These are phyloP conservation scores for Lutjanus erythropterus DNA, from an alignment of 2,113 vertebrate genomes.

Conservation along the genomic window DNA sequence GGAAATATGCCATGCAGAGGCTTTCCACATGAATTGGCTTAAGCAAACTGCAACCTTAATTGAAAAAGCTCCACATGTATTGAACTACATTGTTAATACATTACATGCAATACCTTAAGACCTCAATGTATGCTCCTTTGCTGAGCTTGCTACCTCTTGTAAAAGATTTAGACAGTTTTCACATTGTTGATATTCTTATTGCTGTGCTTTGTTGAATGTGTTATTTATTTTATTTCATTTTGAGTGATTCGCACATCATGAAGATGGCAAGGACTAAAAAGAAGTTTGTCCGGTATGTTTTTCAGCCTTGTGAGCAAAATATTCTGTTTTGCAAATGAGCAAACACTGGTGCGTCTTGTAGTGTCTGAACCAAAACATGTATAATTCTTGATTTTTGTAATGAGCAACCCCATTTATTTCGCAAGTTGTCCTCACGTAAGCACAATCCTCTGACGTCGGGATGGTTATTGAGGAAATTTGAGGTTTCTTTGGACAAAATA, in stretches of 20 bases:
- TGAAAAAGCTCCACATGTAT: background rate
- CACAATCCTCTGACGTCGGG: background rate
- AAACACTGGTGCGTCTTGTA: background rate
- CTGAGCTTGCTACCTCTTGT: background rate
- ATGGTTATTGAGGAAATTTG: background rate
- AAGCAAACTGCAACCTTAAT: background rate
- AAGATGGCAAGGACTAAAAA: background rate
- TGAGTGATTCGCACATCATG: too few relatives aligned
- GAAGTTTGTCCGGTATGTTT: background rate
- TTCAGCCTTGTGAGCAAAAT: too few relatives aligned
- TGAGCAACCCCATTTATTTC: too few relatives aligned
- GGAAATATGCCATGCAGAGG: background rate
- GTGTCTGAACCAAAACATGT: background rate
- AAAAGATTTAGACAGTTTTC: background rate
- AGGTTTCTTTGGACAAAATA: background rate
- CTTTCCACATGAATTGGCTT: background rate
- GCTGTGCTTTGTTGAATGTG: background rate
- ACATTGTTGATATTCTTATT: background rate
- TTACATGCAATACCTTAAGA: background rate
- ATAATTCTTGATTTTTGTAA: background rate
- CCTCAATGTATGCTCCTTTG: background rate
- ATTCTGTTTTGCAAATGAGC: background rate
- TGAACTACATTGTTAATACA: background rate
- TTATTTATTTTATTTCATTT: too few relatives aligned
- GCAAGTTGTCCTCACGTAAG: too few relatives aligned